Conservation (phyloP, 2,888 invertebrate genomes). For the Sarcophaga subvicina region DNA sequence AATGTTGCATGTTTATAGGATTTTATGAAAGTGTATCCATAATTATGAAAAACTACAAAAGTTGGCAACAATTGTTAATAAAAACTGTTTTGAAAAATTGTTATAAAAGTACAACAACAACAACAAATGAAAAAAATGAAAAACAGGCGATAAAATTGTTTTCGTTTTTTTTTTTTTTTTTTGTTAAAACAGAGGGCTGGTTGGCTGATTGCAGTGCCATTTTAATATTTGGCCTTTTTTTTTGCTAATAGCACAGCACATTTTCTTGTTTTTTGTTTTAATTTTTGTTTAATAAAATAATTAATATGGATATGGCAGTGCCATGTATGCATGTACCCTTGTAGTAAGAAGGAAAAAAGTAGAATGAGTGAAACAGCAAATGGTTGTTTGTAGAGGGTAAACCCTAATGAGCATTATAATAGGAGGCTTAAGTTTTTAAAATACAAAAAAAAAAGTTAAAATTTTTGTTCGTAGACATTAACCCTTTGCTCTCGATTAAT, state of each 20-base stretch:
- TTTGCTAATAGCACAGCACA: background rate
- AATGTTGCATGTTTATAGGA: constrained; percentile 65
- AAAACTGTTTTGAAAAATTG: background rate
- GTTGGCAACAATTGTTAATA: constrained; percentile 1
- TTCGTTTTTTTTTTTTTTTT: background rate
- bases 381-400: too few relatives aligned
- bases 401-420: too few relatives aligned
- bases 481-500: too few relatives aligned
- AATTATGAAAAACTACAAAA: constrained; percentile 55
- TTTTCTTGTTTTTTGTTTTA: background rate
- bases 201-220: constrained; percentile 10
- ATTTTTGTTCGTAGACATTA: too few relatives aligned
- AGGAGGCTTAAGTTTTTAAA: too few relatives aligned
- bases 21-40: constrained; percentile 64
- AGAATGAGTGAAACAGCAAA: too few relatives aligned
- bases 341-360: too few relatives aligned
- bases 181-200: background rate
- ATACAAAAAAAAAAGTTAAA: too few relatives aligned
- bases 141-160: background rate
- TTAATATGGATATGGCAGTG: too few relatives aligned
- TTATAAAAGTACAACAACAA: constrained; percentile 13
- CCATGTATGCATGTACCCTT: too few relatives aligned
- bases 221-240: background rate
- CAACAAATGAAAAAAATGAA: background rate
- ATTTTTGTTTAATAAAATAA: too few relatives aligned